A percentile compares a stretch with the other conserved stretches of the same genome.
Conservation (phyloP, 2,888 invertebrate genomes). For the Hirtodrosophila trivittata region DNA sequence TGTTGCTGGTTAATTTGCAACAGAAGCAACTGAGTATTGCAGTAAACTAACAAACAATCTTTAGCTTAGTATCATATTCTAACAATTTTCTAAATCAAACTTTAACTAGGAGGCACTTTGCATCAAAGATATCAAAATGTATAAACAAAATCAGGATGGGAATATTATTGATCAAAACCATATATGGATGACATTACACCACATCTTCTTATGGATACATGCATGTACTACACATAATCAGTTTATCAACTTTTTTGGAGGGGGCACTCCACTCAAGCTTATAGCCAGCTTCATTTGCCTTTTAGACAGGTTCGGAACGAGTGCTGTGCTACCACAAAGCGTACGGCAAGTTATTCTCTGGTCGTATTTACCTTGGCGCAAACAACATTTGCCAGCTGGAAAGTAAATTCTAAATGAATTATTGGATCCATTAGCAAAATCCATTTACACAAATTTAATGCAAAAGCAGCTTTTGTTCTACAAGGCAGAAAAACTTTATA, state of each 20-base stretch:
- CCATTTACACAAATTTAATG: conserved; percentile 82
- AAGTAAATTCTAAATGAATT: conserved; percentile 82
- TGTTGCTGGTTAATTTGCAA: too few species aligned
- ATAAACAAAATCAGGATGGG: too few species aligned
- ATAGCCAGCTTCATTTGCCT: conserved; percentile 17
- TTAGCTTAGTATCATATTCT: too few species aligned
- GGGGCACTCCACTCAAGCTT: background rate
- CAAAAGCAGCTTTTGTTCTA: conserved; percentile 66
- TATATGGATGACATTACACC: too few species aligned
- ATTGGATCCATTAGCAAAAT: conserved; percentile 83
- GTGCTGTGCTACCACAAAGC: conserved; percentile 55
- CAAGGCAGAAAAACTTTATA: conserved; percentile 70
- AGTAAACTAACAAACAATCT: too few species aligned
- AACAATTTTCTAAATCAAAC: too few species aligned
- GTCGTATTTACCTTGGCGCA: conserved; percentile 66
- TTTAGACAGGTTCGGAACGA: background rate
- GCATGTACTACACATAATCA: background rate
- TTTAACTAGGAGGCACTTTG: too few species aligned
- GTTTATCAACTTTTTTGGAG: conserved; percentile 2
- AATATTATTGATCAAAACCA: too few species aligned
- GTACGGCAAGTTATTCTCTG: conserved; percentile 58
- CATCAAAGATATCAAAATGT: too few species aligned
- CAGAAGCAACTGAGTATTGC: too few species aligned
- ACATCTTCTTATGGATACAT: too few species aligned
- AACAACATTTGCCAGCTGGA: conserved; percentile 72